Evolutionary conservation across 2,113 vertebrate species (phyloP).

Genomic region (Tor tambroides): DNA sequence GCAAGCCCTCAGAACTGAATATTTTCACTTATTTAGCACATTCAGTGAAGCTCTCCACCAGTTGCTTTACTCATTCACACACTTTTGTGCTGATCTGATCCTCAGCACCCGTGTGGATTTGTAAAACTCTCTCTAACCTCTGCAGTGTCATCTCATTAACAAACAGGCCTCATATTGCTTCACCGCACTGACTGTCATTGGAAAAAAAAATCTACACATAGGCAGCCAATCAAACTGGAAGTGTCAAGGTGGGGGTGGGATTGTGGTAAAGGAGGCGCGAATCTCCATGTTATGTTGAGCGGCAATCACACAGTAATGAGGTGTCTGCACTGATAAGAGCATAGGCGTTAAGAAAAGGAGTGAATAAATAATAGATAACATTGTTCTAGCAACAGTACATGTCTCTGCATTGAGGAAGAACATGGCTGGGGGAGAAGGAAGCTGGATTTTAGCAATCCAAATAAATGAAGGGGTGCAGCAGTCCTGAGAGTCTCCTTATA

Average conservation of each 20-base stretch:
- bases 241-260: constrained; percentile 60
- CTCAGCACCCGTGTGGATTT: neutral
- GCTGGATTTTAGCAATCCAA: constrained; percentile 74
- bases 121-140: constrained; percentile 78
- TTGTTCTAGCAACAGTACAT: constrained; percentile 63
- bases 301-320: constrained; percentile 57
- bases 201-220: constrained; percentile 81
- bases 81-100: constrained; percentile 34
- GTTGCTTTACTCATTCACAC: neutral
- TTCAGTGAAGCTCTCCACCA: neutral
- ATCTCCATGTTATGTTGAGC: constrained; percentile 49
- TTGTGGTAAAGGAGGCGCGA: constrained; percentile 52
- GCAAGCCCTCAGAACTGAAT: neutral
- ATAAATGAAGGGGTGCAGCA: constrained; percentile 75
- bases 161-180: constrained; percentile 96
- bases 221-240: constrained; percentile 75
- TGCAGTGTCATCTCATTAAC: constrained; percentile 99
- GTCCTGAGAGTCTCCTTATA: constrained; percentile 70
- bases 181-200: constrained; percentile 91
- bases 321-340: constrained; percentile 60
- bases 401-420: constrained; percentile 74
- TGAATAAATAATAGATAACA: constrained; percentile 80
- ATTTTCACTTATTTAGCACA: neutral
- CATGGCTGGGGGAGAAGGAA: constrained; percentile 62
- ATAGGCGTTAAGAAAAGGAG: constrained; percentile 74